Evolutionary conservation across 1,140 invertebrate genomes (phyloP).

Genomic region (Drosophila sucinea): DNA sequence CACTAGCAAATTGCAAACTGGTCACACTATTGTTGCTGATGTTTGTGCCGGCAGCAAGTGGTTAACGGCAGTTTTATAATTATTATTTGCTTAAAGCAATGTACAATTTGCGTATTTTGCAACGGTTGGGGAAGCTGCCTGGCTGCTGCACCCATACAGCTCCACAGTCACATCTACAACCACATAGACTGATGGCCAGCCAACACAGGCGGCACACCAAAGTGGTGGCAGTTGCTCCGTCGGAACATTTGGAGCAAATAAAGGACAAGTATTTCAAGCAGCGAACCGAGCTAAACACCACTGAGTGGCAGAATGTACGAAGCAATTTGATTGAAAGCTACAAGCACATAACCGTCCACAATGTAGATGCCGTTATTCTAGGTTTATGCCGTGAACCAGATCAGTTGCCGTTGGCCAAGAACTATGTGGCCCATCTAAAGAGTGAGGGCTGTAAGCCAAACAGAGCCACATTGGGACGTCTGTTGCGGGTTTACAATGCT

Average conservation of each 20-base stretch:
- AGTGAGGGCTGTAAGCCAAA: conserved; percentile 83
- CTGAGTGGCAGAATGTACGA: conserved; percentile 60
- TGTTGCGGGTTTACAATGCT: conserved; percentile 84
- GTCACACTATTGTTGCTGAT: conserved; percentile 7
- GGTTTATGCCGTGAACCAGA: conserved; percentile 82
- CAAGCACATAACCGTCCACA: conserved; percentile 82
- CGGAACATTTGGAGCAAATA: conserved; percentile 59
- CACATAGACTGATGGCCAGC: conserved; percentile 40
- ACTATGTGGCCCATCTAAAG: conserved; percentile 85
- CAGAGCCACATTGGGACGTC: conserved; percentile 84
- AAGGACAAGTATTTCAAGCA: conserved; percentile 49
- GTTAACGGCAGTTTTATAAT: neutral
- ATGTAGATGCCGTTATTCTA: conserved; percentile 85
- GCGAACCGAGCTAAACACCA: conserved; percentile 28
- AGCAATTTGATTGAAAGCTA: conserved; percentile 44
- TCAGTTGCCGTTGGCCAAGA: conserved; percentile 84
- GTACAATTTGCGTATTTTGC: conserved; percentile 53
- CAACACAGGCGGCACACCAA: conserved; percentile 53
- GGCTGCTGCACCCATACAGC: neutral
- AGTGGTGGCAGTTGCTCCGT: conserved; percentile 28
- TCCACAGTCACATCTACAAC: neutral
- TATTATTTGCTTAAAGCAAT: conserved; percentile 22
- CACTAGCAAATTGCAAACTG: neutral
- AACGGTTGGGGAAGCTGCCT: conserved; percentile 20
- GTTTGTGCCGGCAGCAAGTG: conserved; percentile 2